Conservation (phyloP, 2,888 invertebrate species). For the Andrena hattorfiana region DNA sequence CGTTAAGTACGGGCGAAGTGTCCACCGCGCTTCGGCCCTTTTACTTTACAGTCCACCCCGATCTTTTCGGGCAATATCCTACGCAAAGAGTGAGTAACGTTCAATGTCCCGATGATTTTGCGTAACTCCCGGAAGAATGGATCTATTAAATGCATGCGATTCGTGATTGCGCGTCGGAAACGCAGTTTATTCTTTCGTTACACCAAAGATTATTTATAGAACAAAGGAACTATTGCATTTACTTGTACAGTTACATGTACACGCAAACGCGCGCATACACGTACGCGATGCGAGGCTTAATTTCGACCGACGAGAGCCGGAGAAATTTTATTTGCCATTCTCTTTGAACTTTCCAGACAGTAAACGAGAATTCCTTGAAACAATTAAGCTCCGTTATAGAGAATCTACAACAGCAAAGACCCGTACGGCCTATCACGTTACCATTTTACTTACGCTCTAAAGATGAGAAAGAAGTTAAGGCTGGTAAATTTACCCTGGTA, state of each 20-base stretch:
- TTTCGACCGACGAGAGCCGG: neutral
- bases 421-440: slow-evolving; percentile 88
- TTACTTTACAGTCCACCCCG: slow-evolving; percentile 98
- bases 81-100: slow-evolving; percentile 90
- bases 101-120: neutral
- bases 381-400: slow-evolving; percentile 94
- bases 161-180: slow-evolving; percentile 6
- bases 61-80: slow-evolving; percentile 96
- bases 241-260: neutral
- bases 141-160: neutral
- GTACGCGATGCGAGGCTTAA: neutral
- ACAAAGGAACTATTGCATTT: slow-evolving; percentile 20
- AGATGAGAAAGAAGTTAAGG: slow-evolving; percentile 86
- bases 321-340: neutral
- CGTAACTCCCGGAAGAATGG: neutral
- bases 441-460: slow-evolving; percentile 93
- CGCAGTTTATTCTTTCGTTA: slow-evolving; percentile 21
- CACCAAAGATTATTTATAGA: slow-evolving; percentile 66
- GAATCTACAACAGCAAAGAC: slow-evolving; percentile 89
- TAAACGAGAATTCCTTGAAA: slow-evolving; percentile 96
- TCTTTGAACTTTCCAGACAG: slow-evolving; percentile 87
- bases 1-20: slow-evolving; percentile 92
- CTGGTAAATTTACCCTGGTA: slow-evolving; percentile 90
- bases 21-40: slow-evolving; percentile 96
- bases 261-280: neutral